phyloP scores from a whole-genome alignment of 2,113 vertebrate species.

The Protomyctophum bolini region DNA sequence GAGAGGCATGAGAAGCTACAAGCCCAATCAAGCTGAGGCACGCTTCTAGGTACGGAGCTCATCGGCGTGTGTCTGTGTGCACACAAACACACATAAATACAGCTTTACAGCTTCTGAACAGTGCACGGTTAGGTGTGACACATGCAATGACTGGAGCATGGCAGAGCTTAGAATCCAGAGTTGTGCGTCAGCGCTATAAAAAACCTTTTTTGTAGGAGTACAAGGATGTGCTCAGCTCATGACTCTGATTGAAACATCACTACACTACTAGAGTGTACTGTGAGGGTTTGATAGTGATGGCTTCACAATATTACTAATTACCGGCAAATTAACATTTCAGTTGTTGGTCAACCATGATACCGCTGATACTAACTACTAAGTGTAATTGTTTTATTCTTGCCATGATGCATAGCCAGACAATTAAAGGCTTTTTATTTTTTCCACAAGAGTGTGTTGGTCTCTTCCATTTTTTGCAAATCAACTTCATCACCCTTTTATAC shows the following conservation, averaged over 20 bases:
- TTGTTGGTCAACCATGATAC: too few species aligned
- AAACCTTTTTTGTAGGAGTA: constrained; percentile 3
- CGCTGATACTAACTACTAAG: too few species aligned
- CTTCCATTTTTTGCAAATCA: too few species aligned
- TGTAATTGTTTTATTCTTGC: too few species aligned
- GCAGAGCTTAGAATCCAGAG: constrained; percentile 36
- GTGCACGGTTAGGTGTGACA: constrained; percentile 44
- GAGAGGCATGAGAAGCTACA: constrained; percentile 43
- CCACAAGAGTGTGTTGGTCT: too few species aligned
- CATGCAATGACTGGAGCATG: neutral
- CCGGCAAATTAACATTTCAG: too few species aligned
- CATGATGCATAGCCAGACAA: too few species aligned
- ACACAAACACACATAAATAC: neutral
- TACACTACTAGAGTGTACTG: too few species aligned
- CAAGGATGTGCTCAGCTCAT: neutral
- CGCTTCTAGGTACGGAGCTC: constrained; percentile 46
- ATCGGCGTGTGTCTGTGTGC: constrained; percentile 18
- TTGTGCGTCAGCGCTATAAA: constrained; percentile 27
- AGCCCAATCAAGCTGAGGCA: constrained; percentile 69
- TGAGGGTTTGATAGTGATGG: too few species aligned
- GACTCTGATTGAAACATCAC: neutral
- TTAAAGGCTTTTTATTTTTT: too few species aligned
- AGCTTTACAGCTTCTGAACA: constrained; percentile 56
- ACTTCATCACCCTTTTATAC: too few species aligned
- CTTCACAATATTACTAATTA: too few species aligned